Percentiles rank a stretch among this genome's conserved stretches.
These are phyloP conservation scores for Pelvicachromis taeniatus DNA, from an alignment of 2,113 vertebrate species.

Conservation along the genomic window DNA sequence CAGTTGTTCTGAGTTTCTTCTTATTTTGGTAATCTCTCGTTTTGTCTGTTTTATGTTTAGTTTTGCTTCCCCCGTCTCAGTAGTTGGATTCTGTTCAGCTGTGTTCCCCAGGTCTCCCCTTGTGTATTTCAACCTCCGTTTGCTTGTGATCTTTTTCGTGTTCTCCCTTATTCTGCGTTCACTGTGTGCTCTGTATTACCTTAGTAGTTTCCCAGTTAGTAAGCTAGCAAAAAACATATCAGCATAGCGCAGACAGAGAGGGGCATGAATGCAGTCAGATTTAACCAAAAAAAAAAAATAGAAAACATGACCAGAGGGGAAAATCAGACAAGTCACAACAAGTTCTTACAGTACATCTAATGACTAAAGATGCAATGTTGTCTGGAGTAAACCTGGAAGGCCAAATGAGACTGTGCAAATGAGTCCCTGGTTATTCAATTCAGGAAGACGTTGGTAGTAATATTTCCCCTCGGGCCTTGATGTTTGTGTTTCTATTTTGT, in stretches of 20 bases:
- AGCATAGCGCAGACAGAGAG: not conserved
- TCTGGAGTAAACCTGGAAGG: not conserved
- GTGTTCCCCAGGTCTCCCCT: not conserved
- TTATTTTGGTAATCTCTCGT: not conserved
- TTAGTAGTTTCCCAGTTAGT: not conserved
- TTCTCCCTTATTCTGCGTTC: fast-evolving
- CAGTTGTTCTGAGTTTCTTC: not conserved
- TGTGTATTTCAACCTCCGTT: not conserved
- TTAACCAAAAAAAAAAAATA: not conserved
- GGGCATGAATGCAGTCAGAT: not conserved
- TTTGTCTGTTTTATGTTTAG: not conserved
- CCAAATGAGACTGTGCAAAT: not conserved
- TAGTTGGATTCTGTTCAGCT: not conserved
- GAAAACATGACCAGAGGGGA: not conserved
- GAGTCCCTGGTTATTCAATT: not conserved
- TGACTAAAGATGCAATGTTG: not conserved
- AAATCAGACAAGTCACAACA: not conserved
- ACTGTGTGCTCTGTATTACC: not conserved
- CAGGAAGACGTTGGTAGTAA: not conserved
- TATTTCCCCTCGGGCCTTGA: not conserved
- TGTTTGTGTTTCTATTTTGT: not conserved
- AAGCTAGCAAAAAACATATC: not conserved
- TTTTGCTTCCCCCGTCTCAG: not conserved
- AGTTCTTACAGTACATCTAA: not conserved
- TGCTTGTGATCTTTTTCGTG: not conserved